phyloP scores from a whole-genome alignment of 2,113 vertebrate species.

The Calypte anna region DNA sequence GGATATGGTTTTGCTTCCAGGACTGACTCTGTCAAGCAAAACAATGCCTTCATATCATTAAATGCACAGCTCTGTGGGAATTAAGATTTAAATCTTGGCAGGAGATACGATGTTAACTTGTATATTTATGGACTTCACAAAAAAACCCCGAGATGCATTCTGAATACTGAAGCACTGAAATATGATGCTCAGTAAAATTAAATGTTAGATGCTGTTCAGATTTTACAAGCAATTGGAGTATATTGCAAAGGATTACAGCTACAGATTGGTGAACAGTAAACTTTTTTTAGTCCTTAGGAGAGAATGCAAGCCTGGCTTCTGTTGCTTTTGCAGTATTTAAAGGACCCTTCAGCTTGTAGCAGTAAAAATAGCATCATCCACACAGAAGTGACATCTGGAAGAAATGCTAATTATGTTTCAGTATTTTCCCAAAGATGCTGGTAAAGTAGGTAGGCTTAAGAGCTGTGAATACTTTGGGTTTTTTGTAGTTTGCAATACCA shows the following conservation, averaged over 20 bases:
- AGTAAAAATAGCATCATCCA: neutral
- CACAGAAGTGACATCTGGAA: neutral
- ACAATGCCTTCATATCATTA: conserved; percentile 12
- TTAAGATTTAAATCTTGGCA: conserved; percentile 18
- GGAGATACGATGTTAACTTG: neutral
- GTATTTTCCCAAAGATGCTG: neutral
- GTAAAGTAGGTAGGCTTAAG: neutral
- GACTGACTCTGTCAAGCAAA: neutral
- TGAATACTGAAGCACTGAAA: neutral
- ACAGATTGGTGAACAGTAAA: neutral
- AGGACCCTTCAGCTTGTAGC: neutral
- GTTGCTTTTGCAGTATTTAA: neutral
- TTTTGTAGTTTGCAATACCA: neutral
- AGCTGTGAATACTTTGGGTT: neutral
- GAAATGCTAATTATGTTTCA: neutral
- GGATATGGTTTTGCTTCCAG: neutral
- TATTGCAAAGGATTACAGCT: neutral
- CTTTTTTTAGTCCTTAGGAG: neutral
- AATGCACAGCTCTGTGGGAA: neutral
- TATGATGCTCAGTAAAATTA: neutral
- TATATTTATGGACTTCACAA: neutral
- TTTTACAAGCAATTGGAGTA: neutral
- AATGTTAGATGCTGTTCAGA: conserved; percentile 14
- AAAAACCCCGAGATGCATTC: neutral
- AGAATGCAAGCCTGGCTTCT: neutral